These are phyloP conservation scores for Polydrusus pterygomalis DNA, from an alignment of 2,888 invertebrate species.

Conservation along the genomic window DNA sequence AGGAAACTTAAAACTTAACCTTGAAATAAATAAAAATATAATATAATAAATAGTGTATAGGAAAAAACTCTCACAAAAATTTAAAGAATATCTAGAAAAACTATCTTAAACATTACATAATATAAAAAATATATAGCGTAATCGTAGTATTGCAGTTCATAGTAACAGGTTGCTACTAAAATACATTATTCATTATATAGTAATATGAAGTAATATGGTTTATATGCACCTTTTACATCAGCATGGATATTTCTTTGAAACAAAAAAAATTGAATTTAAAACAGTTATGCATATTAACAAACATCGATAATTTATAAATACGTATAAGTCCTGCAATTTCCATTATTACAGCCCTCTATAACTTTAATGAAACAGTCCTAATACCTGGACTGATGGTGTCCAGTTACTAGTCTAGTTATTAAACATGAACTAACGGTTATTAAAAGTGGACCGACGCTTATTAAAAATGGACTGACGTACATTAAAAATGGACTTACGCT, in stretches of 20 bases:
- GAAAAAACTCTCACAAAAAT: slow-evolving; percentile 16
- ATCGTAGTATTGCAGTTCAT: slow-evolving; percentile 2
- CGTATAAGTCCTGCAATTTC: not conserved
- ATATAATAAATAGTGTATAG: slow-evolving; percentile 25
- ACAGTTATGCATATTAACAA: not conserved
- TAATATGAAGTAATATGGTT: not conserved
- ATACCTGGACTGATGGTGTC: not conserved
- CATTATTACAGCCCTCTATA: slow-evolving; percentile 11
- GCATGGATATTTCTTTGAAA: not conserved
- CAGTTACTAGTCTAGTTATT: too few relatives aligned
- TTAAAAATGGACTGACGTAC: not conserved
- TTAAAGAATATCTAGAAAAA: slow-evolving; percentile 3
- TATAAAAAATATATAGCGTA: slow-evolving; percentile 22
- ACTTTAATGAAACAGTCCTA: slow-evolving; percentile 26
- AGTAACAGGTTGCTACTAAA: not conserved
- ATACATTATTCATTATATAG: not conserved
- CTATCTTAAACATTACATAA: slow-evolving; percentile 6
- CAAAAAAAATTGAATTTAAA: slow-evolving; percentile 2
- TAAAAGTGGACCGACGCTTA: not conserved
- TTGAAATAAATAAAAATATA: slow-evolving; percentile 28
- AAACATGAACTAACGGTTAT: too few relatives aligned
- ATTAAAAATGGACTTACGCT: not conserved
- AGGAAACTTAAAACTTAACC: slow-evolving; percentile 17
- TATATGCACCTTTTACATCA: slow-evolving; percentile 3
- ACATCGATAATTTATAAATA: not conserved